Conservation (phyloP, 2,888 invertebrate species). For the Andrena dorsata region DNA sequence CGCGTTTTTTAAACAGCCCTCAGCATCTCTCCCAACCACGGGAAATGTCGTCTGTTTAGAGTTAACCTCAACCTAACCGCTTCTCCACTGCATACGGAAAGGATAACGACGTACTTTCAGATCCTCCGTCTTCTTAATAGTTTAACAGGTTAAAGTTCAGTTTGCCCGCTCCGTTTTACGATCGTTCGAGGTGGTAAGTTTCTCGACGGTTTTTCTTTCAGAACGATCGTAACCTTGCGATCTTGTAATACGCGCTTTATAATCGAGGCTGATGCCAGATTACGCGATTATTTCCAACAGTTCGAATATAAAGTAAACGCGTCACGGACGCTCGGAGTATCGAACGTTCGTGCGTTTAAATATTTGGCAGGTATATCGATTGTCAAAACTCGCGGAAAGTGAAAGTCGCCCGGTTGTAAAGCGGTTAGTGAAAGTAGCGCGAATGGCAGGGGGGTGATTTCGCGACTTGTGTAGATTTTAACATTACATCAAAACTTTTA, state of each 20-base stretch:
- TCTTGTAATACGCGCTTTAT: slow-evolving; percentile 22
- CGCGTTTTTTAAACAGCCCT: slow-evolving; percentile 1
- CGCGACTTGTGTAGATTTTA: slow-evolving; percentile 16
- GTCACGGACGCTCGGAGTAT: neutral
- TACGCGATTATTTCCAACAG: slow-evolving; percentile 13
- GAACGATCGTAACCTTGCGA: neutral
- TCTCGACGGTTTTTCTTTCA: neutral
- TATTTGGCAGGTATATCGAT: slow-evolving; percentile 16
- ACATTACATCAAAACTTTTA: neutral
- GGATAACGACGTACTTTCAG: slow-evolving; percentile 20
- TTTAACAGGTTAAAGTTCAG: neutral
- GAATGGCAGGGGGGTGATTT: slow-evolving; percentile 10
- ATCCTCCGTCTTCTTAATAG: neutral
- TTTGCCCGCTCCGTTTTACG: neutral
- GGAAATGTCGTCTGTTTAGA: slow-evolving; percentile 70
- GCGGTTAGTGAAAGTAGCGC: slow-evolving; percentile 52
- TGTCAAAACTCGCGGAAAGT: slow-evolving; percentile 42
- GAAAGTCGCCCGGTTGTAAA: slow-evolving; percentile 50
- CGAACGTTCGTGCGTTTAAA: neutral
- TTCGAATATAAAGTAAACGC: neutral
- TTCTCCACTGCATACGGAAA: slow-evolving; percentile 54
- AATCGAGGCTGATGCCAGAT: slow-evolving; percentile 31
- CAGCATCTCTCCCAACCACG: slow-evolving; percentile 6
- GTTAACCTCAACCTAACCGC: slow-evolving; percentile 67
- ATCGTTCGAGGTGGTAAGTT: neutral